Evolutionary conservation across 2,888 invertebrate species (phyloP).

Genomic region (Stenichneumon culpator): DNA sequence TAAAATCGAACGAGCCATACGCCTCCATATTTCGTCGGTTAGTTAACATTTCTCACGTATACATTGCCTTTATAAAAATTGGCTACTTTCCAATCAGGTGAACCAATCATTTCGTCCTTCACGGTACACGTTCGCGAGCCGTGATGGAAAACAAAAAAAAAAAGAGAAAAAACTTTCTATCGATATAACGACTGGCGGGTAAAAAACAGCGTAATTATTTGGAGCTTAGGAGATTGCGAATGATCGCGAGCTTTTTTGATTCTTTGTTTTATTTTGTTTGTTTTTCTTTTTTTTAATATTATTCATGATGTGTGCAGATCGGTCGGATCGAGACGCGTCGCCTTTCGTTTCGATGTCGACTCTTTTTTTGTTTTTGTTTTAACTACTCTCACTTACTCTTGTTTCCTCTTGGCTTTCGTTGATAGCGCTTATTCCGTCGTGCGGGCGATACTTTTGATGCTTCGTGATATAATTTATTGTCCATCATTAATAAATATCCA

Average conservation of each 20-base stretch:
- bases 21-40: not conserved
- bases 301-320: conserved; percentile 58
- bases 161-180: not conserved
- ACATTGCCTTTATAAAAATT: not conserved
- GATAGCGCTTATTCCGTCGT: conserved; percentile 58
- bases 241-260: conserved; percentile 63
- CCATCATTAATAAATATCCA: conserved; percentile 63
- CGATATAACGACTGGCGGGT: not conserved
- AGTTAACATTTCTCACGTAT: not conserved
- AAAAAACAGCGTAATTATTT: not conserved
- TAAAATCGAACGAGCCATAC: not conserved
- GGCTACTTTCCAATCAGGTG: not conserved
- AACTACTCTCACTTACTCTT: conserved; percentile 18
- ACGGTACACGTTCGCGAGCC: not conserved
- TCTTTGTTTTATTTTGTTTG: conserved; percentile 65
- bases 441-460: conserved; percentile 67
- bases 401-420: conserved; percentile 39
- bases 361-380: not conserved
- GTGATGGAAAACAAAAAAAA: not conserved
- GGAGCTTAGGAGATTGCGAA: conserved; percentile 20
- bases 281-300: conserved; percentile 32
- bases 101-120: not conserved
- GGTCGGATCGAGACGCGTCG: conserved; percentile 19
- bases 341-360: conserved; percentile 12
- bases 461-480: conserved; percentile 70